Conservation (phyloP, 2,113 vertebrate genomes). For the Carassius carassius region DNA sequence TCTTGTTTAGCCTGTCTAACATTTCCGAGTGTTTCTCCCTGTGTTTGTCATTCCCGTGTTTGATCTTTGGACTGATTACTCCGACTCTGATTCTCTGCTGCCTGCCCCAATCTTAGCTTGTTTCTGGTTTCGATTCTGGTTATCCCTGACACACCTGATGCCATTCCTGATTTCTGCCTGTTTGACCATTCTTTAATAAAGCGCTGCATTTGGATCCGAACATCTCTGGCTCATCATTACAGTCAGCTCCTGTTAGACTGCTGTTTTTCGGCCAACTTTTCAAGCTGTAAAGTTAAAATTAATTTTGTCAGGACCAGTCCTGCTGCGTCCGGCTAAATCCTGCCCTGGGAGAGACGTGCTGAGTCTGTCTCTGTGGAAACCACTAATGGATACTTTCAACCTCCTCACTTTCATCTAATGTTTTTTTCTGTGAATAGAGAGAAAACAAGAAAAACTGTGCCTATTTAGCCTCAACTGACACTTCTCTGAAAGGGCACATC, state of each 20-base stretch:
- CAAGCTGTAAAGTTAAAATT: constrained; percentile 68
- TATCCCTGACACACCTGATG: too few species aligned
- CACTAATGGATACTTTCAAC: constrained; percentile 51
- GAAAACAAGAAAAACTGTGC: constrained; percentile 38
- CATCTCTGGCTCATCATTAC: too few species aligned
- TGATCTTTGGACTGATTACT: too few species aligned
- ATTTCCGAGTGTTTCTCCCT: too few species aligned
- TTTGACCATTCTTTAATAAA: too few species aligned
- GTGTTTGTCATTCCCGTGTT: too few species aligned
- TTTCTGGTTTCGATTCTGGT: too few species aligned
- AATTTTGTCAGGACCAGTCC: constrained; percentile 65
- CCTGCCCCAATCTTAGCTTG: too few species aligned
- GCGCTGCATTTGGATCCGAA: too few species aligned
- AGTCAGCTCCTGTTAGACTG: constrained; percentile 60
- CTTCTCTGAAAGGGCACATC: constrained; percentile 13
- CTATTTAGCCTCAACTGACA: constrained; percentile 17
- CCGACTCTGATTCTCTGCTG: too few species aligned
- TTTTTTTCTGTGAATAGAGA: constrained; percentile 19
- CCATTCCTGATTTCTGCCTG: too few species aligned
- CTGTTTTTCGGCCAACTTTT: constrained; percentile 66
- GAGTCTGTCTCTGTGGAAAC: constrained; percentile 64
- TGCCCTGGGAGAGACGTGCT: constrained; percentile 64
- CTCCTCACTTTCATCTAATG: constrained; percentile 46
- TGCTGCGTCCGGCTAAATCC: constrained; percentile 69
- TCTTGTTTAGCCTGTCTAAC: too few species aligned